phyloP scores from a whole-genome alignment of 2,113 vertebrate genomes.

The Oplegnathus fasciatus region DNA sequence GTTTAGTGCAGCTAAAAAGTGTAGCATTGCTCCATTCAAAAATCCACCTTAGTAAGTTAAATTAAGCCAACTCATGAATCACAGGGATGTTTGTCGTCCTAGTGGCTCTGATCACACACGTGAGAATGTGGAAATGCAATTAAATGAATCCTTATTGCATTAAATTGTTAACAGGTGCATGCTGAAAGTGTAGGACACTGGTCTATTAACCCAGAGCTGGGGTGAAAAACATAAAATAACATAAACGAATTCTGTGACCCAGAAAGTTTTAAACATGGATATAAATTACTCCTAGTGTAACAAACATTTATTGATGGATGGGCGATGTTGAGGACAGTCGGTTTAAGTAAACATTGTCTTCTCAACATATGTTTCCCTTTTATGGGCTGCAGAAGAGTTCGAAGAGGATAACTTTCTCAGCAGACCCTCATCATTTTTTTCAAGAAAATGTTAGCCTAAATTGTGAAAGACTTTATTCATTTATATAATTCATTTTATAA shows the following conservation, averaged over 20 bases:
- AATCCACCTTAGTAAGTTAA: constrained; percentile 21
- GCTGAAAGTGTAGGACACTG: not conserved
- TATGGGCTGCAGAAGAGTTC: not conserved
- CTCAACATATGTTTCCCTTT: constrained; percentile 11
- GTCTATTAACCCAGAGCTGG: not conserved
- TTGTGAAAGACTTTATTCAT: not conserved
- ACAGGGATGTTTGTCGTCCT: constrained; percentile 20
- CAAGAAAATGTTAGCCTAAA: not conserved
- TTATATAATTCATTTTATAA: too few species aligned
- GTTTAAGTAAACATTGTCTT: not conserved
- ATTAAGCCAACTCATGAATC: constrained; percentile 36
- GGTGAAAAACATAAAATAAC: not conserved
- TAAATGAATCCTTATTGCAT: constrained; percentile 22
- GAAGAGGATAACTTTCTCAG: not conserved
- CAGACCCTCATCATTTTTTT: not conserved
- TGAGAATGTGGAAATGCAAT: constrained; percentile 19
- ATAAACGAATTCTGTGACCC: not conserved
- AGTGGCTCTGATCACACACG: constrained; percentile 6
- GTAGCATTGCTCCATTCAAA: constrained; percentile 5
- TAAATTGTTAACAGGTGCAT: constrained; percentile 31
- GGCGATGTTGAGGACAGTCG: not conserved
- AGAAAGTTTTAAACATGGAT: not conserved
- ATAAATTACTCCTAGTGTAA: not conserved
- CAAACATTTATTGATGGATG: not conserved
- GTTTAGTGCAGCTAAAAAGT: not conserved